Conservation (phyloP, 2,797 vertebrate species). For the Australoheros facetus region DNA sequence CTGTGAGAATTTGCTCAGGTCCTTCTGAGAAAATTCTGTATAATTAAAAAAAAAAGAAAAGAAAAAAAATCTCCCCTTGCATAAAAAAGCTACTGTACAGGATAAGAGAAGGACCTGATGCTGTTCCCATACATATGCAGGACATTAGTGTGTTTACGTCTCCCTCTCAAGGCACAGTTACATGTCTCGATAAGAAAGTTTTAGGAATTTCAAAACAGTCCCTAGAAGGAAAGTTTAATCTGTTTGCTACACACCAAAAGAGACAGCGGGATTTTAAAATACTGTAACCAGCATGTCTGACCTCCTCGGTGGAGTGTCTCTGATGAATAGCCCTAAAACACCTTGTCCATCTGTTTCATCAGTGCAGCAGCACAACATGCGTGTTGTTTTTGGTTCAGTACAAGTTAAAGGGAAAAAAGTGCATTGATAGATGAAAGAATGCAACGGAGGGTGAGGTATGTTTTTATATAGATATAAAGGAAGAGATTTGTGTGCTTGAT, state of each 20-base stretch:
- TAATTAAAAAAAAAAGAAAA: neutral
- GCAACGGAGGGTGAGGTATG: slow-evolving; percentile 14
- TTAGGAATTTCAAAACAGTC: neutral
- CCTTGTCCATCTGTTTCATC: neutral
- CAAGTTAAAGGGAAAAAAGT: slow-evolving; percentile 2
- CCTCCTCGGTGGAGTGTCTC: neutral
- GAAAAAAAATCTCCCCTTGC: too few relatives aligned
- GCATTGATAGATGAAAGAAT: neutral
- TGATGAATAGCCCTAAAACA: neutral
- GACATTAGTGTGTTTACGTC: too few relatives aligned
- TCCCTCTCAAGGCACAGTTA: too few relatives aligned
- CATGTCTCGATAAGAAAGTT: neutral
- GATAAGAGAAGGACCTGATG: too few relatives aligned
- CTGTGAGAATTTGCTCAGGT: neutral
- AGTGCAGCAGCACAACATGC: neutral
- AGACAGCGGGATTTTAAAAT: neutral
- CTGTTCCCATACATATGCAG: too few relatives aligned
- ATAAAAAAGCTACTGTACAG: too few relatives aligned
- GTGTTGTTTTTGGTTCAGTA: neutral
- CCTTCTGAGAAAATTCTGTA: neutral
- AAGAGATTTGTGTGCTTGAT: neutral
- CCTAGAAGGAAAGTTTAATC: neutral
- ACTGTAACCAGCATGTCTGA: neutral
- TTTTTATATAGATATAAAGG: slow-evolving; percentile 35
- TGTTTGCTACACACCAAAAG: neutral